Base-by-base conservation (phyloP, 2,888 invertebrate species). In the Euspilapteryx auroguttella region DNA sequence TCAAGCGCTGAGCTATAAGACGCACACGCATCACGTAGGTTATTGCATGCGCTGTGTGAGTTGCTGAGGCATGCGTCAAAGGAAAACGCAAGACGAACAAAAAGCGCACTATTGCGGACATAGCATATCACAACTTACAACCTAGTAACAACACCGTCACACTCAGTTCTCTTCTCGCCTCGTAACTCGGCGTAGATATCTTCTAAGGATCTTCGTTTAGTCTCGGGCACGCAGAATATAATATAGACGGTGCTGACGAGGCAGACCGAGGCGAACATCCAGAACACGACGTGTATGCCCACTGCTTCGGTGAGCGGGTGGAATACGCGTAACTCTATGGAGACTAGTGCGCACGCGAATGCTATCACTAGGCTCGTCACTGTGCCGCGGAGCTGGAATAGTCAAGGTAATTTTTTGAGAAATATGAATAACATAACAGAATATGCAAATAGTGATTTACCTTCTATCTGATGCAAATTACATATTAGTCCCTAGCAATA, bases 331-430 rank as follows among this genome's bases (percentile, higher is more conserved):
- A 75, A 54, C 28, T 69, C 55, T 1, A 71, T 37, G 2, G 71
- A 69, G 20, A 68, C 69, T 2, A 71, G 42, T 0, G 51, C 55
- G 33, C 71, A 71, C 0, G 69, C 64, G 36, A 66, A 61, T 0
- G 73, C 55, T 21, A 71, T 73, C 1, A 71, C 65, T 12, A 71
- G 56, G 0, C 73, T 57, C 0, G 71, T 73, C 1, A 73, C 69
- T 4, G 71, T 71, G 14, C 73, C 71, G 2, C 73, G 62, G 5
- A 66, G 51, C 73, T 75, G 58, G 2, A 49, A 52, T 21, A 12
- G 12, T 25, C 22, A 24, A 12, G 27, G 12, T 13, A 17, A 14
- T 24, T 5, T 12, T 8, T 10, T 11, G 24, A 8, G 7, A 8
- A n/a, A 3, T 2, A 3, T 3, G 21, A 8, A 20, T 23, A 23